Evolutionary conservation across 2,113 vertebrate genomes (phyloP).

Genomic region (Psophia crepitans): DNA sequence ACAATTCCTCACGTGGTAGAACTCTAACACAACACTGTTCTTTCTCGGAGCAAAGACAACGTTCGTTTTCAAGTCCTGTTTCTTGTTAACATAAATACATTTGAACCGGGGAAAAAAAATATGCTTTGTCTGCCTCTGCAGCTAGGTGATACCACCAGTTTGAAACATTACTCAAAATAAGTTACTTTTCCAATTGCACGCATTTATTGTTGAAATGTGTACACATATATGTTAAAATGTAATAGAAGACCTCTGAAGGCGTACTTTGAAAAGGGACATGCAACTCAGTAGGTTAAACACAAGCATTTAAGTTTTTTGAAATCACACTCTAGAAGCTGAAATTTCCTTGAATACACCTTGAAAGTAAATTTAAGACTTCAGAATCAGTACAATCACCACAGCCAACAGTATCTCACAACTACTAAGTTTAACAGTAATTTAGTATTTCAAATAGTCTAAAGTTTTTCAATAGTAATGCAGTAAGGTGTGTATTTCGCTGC

Average conservation of each 20-base stretch:
- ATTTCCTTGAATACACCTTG: neutral
- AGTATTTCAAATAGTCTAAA: fast-evolving
- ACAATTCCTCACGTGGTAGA: neutral
- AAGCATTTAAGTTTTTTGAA: neutral
- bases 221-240: fast-evolving
- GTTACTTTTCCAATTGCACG: fast-evolving
- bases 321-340: neutral
- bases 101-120: neutral
- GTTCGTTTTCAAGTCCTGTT: neutral
- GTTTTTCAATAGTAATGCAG: fast-evolving
- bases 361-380: fast-evolving
- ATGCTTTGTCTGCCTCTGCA: neutral
- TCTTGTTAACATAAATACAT: neutral
- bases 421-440: neutral
- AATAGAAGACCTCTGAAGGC: neutral
- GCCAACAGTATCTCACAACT: neutral
- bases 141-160: neutral
- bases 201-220: neutral
- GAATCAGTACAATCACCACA: neutral
- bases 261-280: neutral
- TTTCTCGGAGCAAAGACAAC: neutral
- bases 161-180: neutral
- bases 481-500: neutral
- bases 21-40: neutral
- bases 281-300: neutral